phyloP scores from a whole-genome alignment of 2,797 vertebrate genomes.

The Salarias fasciatus region DNA sequence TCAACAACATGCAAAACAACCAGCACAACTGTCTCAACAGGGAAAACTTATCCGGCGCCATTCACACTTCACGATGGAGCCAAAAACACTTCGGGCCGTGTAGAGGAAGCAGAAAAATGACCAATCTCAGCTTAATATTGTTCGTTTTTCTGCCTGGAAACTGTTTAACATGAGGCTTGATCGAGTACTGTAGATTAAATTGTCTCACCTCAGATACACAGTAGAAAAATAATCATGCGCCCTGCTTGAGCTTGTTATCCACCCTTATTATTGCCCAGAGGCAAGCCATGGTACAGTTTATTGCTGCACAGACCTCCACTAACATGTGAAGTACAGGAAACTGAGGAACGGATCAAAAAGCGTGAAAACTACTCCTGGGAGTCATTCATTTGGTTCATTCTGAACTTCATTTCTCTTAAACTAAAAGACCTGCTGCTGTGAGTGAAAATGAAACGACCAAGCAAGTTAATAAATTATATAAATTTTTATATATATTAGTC shows the following conservation, averaged over 20 bases:
- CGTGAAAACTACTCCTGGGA: neutral
- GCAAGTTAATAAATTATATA: slow-evolving; percentile 67
- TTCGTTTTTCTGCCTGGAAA: too few species aligned
- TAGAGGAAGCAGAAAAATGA: too few species aligned
- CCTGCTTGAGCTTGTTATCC: slow-evolving; percentile 42
- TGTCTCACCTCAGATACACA: slow-evolving; percentile 24
- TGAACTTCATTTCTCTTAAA: neutral
- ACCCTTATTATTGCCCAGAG: slow-evolving; percentile 29
- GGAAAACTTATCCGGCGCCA: neutral
- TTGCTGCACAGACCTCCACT: slow-evolving; percentile 31
- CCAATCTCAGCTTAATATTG: too few species aligned
- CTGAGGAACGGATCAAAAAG: neutral
- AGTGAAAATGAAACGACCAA: slow-evolving; percentile 52
- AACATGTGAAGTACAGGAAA: neutral
- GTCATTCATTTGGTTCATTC: neutral
- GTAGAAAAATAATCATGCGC: slow-evolving; percentile 18
- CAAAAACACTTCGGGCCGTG: neutral
- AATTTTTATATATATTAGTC: slow-evolving; percentile 42
- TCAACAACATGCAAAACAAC: slow-evolving; percentile 21
- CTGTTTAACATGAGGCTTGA: neutral
- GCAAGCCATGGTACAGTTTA: slow-evolving; percentile 54
- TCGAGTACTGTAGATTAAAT: neutral
- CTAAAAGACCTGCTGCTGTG: neutral
- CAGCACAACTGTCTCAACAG: neutral
- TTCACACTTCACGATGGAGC: neutral